phyloP scores from a whole-genome alignment of 2,113 vertebrate species.

The Struthio camelus region DNA sequence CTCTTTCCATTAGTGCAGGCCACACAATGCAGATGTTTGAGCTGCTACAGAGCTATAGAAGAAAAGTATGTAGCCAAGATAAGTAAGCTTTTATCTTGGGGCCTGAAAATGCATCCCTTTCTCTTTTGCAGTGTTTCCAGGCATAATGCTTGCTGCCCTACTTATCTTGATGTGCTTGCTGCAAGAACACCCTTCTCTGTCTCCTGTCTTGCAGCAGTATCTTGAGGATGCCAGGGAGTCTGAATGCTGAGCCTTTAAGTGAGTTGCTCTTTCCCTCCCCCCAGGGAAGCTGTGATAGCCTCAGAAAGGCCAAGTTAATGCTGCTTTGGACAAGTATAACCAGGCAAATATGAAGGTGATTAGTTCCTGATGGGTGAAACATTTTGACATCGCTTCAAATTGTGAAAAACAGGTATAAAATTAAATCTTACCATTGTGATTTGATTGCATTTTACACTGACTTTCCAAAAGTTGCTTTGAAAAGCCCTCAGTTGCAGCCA shows the following conservation, averaged over 20 bases:
- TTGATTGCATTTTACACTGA: neutral
- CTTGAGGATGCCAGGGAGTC: neutral
- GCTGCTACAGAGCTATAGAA: neutral
- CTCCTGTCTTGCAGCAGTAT: neutral
- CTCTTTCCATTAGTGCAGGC: neutral
- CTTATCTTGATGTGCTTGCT: neutral
- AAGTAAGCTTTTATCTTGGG: neutral
- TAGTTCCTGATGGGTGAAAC: neutral
- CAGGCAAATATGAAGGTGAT: neutral
- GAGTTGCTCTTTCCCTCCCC: neutral
- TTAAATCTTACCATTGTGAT: no score
- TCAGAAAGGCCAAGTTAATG: rapidly evolving
- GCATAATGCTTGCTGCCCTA: neutral
- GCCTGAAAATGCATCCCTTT: neutral
- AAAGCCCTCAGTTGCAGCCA: rapidly evolving
- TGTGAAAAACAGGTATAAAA: neutral
- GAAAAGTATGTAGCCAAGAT: neutral
- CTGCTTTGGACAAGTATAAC: neutral
- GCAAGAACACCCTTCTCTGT: neutral
- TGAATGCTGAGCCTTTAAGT: neutral
- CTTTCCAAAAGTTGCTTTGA: neutral
- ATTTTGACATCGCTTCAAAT: neutral
- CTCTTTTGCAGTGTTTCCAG: neutral
- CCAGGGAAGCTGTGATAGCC: neutral
- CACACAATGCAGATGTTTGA: neutral